phyloP scores from a whole-genome alignment of 2,888 invertebrate genomes.

The Drosophila villosipedis region DNA sequence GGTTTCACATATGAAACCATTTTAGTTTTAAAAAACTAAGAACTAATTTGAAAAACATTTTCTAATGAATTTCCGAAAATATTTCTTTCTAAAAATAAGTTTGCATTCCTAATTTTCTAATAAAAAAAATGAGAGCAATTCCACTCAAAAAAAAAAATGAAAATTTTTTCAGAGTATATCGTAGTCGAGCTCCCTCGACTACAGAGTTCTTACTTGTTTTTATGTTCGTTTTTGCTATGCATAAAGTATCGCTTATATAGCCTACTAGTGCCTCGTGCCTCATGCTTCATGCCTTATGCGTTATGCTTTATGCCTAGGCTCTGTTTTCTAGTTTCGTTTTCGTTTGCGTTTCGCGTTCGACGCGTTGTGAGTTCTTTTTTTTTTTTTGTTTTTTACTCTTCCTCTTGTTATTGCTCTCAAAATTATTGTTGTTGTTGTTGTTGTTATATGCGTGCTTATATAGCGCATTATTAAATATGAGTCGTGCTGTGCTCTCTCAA shows the following conservation, averaged over 20 bases:
- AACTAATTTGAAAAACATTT: background rate
- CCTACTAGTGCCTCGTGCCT: background rate
- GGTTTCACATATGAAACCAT: background rate
- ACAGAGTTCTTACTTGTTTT: background rate
- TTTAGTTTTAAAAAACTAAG: background rate
- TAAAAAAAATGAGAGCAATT: background rate
- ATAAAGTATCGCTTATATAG: background rate
- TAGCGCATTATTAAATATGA: conserved; percentile 77
- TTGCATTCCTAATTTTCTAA: background rate
- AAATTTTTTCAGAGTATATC: background rate
- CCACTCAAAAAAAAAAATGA: background rate
- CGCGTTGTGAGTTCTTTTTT: conserved; percentile 52
- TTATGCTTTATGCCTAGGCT: background rate
- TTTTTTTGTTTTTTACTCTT: conserved; percentile 6
- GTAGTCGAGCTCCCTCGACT: background rate
- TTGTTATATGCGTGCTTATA: conserved; percentile 50
- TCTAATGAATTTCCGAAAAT: background rate
- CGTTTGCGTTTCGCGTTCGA: conserved; percentile 49
- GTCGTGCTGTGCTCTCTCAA: conserved; percentile 63
- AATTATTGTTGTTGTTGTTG: conserved; percentile 25
- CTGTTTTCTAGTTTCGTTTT: conserved; percentile 56
- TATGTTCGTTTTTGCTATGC: conserved; percentile 15
- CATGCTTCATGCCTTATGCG: background rate
- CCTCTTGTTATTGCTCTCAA: conserved; percentile 14
- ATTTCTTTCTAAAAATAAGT: background rate